phyloP scores from a whole-genome alignment of 2,113 vertebrate genomes.

The Brevimyrus niger region DNA sequence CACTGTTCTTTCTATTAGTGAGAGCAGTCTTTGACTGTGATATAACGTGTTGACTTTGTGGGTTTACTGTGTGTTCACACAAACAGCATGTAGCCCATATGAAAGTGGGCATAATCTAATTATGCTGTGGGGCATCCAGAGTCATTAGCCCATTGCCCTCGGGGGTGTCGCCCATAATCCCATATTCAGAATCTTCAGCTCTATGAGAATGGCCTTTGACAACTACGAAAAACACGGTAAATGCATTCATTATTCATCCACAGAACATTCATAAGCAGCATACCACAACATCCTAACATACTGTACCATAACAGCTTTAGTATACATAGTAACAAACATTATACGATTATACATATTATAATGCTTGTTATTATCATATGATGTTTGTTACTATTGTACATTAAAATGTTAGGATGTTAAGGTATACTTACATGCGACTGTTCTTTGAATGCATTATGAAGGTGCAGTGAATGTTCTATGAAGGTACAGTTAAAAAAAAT shows the following conservation, averaged over 20 bases:
- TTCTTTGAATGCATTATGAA: not conserved
- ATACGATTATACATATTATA: not conserved
- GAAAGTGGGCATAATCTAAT: not conserved
- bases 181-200: not conserved
- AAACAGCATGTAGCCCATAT: not conserved
- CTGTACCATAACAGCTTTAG: not conserved
- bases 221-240: not conserved
- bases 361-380: not conserved
- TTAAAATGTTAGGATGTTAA: not conserved
- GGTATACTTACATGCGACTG: not conserved
- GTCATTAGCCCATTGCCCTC: not conserved
- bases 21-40: not conserved
- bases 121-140: not conserved
- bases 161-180: not conserved
- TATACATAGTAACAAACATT: not conserved
- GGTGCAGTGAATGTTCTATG: not conserved
- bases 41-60: not conserved
- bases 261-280: not conserved
- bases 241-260: not conserved
- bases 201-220: not conserved
- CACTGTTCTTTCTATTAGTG: not conserved
- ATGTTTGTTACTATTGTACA: not conserved
- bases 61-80: not conserved
- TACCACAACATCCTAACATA: not conserved
- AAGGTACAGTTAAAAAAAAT: not conserved